Base-by-base conservation (phyloP, 2,888 invertebrate genomes). In the Lamproptera curius region DNA sequence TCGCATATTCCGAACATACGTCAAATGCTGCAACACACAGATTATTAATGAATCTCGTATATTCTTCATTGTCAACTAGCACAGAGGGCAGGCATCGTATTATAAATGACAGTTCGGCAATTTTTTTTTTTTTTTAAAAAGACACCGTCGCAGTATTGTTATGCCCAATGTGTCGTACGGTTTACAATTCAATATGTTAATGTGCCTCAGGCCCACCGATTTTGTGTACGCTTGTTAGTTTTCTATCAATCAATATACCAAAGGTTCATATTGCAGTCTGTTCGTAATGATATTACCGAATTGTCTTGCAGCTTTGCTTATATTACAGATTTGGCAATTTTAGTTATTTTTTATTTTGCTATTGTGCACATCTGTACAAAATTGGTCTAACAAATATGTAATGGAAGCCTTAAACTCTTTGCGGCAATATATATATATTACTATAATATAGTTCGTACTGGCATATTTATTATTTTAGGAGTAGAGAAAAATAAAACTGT, bases 111-210 rank as follows among this genome's bases (percentile, higher is more conserved):
- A 31, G 41, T 31, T 36, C 31, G 46, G 36, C n/a, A 14, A 16
- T 5, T 17, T 15, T 28, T 47, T 26, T 37, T 26, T 36, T 17
- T 2, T 16, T 26, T 15, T n/a, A 39, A 67, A 69, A 62, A 62
- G 68, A 73, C 65, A 68, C 63, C 58, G 58, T 35, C 36, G 13
- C 14, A 54, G 54, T 56, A 73, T 77, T 80, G 74, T 80, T 62
- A 74, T 73, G 68, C 65, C 57, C 63, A 68, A 70, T 63, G 65
- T 60, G 31, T 31, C n/a, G 5, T 62, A 56, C 58, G 55, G 57
- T 50, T 55, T 58, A 55, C 56, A 55, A 62, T 61, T 63, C 53
- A 66, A 65, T 70, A 70, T 71, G 56, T 63, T 65, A 62, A 63
- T 62, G 61, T 13, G 23, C 14, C 16, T 61, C 51, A 47, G 44